Evolutionary conservation across 2,888 invertebrate species (phyloP), one percentile per base, ranked within the genome.

Genomic region (Conchocele bisecta): DNA sequence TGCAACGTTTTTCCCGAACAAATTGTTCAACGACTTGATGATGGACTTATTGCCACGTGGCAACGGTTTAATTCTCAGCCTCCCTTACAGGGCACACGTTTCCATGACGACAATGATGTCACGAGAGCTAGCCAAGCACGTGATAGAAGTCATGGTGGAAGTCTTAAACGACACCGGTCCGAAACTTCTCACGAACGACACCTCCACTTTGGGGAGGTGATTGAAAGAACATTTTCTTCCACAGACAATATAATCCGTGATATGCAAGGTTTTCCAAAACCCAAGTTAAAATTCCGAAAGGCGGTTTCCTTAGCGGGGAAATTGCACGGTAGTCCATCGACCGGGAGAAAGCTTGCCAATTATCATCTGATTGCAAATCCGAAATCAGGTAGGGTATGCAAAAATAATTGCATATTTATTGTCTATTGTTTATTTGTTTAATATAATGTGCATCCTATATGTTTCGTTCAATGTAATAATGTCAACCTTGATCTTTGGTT

Each of bases 371-470:
- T 89, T 46, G 82, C 86, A 33, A 88, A 86, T 75, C 83, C 89
- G 11, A 86, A 88, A 67, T 87, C 88, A 89, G 89, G 89, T 89
- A 84, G 72, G n/a, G n/a, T n/a, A n/a, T n/a, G n/a, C n/a, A n/a
- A n/a, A n/a, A n/a, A n/a, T n/a, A n/a, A n/a, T n/a, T n/a, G n/a
- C n/a, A n/a, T n/a, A n/a, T n/a, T n/a, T n/a, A n/a, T n/a, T n/a
- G n/a, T n/a, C n/a, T n/a, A n/a, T n/a, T n/a, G n/a, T n/a, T n/a
- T n/a, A n/a, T n/a, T n/a, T n/a, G n/a, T n/a, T n/a, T n/a, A n/a
- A n/a, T n/a, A n/a, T n/a, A n/a, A n/a, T n/a, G n/a, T n/a, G n/a
- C n/a, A n/a, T n/a, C n/a, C n/a, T n/a, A n/a, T n/a, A n/a, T n/a
- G n/a, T n/a, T n/a, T n/a, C n/a, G n/a, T n/a, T n/a, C n/a, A n/a